These are phyloP conservation scores for Nesogale talazaci DNA, from an alignment of 2,113 vertebrate genomes.

Conservation along the genomic window DNA sequence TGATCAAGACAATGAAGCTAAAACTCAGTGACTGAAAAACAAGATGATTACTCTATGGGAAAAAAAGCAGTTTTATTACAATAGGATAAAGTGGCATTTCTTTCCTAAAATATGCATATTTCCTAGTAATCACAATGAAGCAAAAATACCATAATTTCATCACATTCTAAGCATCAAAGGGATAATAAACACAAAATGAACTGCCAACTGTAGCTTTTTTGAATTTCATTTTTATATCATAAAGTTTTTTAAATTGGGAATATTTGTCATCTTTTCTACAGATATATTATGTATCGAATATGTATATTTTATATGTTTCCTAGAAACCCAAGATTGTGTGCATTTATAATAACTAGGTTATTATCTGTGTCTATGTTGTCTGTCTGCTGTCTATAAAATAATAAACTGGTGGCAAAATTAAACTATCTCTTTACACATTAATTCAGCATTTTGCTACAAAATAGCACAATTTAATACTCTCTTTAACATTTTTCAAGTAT, in stretches of 20 bases:
- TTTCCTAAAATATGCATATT: neutral
- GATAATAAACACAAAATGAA: neutral
- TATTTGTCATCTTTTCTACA: neutral
- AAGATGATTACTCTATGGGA: neutral
- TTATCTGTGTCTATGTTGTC: neutral
- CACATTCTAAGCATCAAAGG: neutral
- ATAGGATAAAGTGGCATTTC: slow-evolving; percentile 3
- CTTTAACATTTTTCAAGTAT: neutral
- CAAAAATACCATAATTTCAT: neutral
- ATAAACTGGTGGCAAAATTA: neutral
- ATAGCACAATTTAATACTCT: neutral
- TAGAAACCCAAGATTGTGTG: neutral
- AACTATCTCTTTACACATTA: neutral
- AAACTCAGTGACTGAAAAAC: slow-evolving; percentile 10
- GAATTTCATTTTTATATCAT: neutral
- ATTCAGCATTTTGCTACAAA: neutral
- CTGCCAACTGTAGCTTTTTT: neutral
- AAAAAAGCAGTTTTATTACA: slow-evolving; percentile 20
- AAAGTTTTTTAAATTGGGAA: neutral
- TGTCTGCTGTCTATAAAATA: no score
- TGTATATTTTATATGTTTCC: neutral
- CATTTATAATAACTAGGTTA: neutral
- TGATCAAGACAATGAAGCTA: neutral
- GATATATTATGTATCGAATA: neutral
- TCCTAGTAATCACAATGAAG: slow-evolving; percentile 23